A percentile compares a stretch with the other conserved stretches of the same genome.
phyloP scores from a whole-genome alignment of 2,113 vertebrate genomes.

The Nicator chloris region DNA sequence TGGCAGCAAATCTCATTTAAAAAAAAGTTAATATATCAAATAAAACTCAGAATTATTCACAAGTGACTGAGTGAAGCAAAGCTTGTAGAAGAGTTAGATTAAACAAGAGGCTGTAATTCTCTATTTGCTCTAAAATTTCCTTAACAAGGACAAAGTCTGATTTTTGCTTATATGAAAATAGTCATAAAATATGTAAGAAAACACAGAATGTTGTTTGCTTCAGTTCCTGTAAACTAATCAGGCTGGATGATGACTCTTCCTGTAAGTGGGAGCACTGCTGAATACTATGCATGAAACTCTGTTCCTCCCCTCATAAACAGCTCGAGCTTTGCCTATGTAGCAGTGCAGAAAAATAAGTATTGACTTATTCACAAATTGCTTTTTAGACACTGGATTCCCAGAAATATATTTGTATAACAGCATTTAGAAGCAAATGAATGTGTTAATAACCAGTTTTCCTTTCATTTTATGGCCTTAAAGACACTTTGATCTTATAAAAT shows the following conservation, averaged over 20 bases:
- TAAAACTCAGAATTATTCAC: background rate
- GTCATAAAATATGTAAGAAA: background rate
- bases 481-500: background rate
- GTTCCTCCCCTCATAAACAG: slow-evolving; percentile 20
- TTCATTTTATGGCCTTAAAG: slow-evolving; percentile 9
- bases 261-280: slow-evolving; percentile 11
- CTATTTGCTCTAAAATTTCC: background rate
- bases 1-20: background rate
- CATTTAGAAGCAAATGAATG: background rate
- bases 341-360: background rate
- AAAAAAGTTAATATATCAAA: background rate
- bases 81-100: background rate
- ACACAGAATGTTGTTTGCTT: background rate
- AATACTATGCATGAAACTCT: background rate
- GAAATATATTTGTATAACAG: background rate
- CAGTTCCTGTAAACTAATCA: background rate
- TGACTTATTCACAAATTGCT: slow-evolving; percentile 21
- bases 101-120: background rate
- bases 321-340: background rate
- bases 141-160: background rate
- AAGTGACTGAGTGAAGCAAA: background rate
- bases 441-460: background rate
- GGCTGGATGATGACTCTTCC: slow-evolving; percentile 5
- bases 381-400: slow-evolving; percentile 15
- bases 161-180: background rate